These are phyloP conservation scores for Mesoclemmys tuberculata DNA, from an alignment of 2,113 vertebrate genomes.

Conservation along the genomic window DNA sequence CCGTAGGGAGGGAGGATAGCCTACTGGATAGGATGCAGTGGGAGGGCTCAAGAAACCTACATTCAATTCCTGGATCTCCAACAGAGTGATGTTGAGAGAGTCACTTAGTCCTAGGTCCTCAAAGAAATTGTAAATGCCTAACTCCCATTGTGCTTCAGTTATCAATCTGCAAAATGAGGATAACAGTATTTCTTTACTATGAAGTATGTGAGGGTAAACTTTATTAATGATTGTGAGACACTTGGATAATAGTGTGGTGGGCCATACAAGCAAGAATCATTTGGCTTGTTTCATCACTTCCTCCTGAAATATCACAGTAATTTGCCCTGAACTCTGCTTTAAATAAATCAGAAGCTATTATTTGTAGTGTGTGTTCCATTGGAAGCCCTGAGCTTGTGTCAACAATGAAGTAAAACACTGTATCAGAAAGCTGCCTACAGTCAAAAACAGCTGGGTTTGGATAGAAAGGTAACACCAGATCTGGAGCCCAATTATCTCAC, in stretches of 20 bases:
- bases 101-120: background rate
- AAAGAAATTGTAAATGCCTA: background rate
- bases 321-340: background rate
- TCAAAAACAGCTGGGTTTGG: background rate
- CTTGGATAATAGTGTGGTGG: background rate
- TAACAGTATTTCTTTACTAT: background rate
- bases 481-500: background rate
- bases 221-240: background rate
- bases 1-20: background rate
- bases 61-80: background rate
- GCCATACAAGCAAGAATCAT: background rate
- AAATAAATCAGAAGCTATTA: background rate
- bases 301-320: background rate
- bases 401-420: background rate
- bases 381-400: background rate
- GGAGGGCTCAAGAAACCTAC: background rate
- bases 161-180: background rate
- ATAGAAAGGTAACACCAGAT: background rate
- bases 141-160: background rate
- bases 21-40: background rate
- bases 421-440: background rate
- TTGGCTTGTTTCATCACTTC: background rate
- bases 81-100: background rate
- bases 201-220: background rate
- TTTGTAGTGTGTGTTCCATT: background rate